Evolutionary conservation across 1,140 invertebrate species (phyloP), one percentile per base, ranked within the genome.

Genomic region (Ips nitidus): DNA sequence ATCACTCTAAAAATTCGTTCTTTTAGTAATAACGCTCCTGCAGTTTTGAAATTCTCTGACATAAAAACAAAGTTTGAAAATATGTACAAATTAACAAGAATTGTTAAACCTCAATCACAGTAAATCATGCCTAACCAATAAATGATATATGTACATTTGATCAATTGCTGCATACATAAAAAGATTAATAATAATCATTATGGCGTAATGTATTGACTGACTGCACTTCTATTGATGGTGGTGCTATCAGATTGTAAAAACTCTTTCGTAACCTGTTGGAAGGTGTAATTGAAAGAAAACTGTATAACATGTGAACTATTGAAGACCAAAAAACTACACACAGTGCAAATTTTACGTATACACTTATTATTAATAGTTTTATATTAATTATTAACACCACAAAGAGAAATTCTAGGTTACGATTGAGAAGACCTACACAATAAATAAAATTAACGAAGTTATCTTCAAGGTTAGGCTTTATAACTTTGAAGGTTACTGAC

Each of bases 41-140:
- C 22, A 22, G 22, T 22, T 22, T 22, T 22, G 22, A 22, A 22
- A 22, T 22, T 22, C 22, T 22, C 22, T 22, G 22, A 22, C 22
- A 22, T 22, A 22, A 45, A 41, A 38, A 59, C 8, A 47, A 8
- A 50, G 45, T 2, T 50, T 50, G 22, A 22, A 22, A 22, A 22
- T 22, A 59, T 4, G 45, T 36, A 41, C 41, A 59, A 67, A 67
- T 43, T 67, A 41, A 41, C 37, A 36, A 41, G 53, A 58, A 22
- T 62, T 56, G 36, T 64, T 70, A 61, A 61, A 52, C 36, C 42
- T 57, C 42, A 3, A 69, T 69, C 67, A 69, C 67, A 69, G 67
- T 61, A 69, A 69, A 58, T 22, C 7, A 50, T 22, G 38, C 53
- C 53, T 55, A 55, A 55, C 37, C 53, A 55, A 55, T 37, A 55